These are phyloP conservation scores for Crocuta crocuta DNA, from an alignment of 2,113 vertebrate species.

Conservation along the genomic window DNA sequence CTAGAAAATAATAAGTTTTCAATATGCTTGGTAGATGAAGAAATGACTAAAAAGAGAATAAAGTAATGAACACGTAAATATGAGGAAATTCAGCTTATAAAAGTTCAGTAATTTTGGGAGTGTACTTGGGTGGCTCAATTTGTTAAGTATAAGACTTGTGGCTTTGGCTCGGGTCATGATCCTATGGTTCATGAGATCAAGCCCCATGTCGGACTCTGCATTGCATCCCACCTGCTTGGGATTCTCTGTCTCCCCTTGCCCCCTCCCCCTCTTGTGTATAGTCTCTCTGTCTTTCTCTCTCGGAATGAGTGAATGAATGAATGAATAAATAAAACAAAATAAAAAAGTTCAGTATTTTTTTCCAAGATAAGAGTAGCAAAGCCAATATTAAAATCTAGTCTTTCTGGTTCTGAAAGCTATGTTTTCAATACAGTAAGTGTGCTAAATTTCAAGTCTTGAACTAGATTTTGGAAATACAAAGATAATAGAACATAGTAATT, in stretches of 20 bases:
- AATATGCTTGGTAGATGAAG: neutral
- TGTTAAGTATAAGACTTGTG: no score
- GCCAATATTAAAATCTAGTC: neutral
- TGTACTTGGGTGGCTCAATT: no score
- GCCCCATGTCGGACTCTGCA: no score
- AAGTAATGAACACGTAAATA: neutral
- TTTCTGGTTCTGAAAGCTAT: neutral
- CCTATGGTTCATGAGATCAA: no score
- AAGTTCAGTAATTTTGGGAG: neutral
- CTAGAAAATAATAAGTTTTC: neutral
- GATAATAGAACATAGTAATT: neutral
- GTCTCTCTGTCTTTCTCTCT: no score
- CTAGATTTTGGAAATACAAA: neutral
- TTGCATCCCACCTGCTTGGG: no score
- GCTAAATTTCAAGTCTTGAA: neutral
- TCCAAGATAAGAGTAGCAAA: neutral
- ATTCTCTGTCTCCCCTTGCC: no score
- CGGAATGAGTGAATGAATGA: no score
- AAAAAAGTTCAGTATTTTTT: neutral
- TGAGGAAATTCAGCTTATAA: neutral
- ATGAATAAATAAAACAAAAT: no score
- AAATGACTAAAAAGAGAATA: neutral
- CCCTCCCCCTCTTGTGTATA: no score
- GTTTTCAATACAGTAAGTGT: neutral
- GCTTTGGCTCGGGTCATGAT: no score